Evolutionary conservation across 37 sponge, comb jelly and placozoan species (phyloP), one percentile per base, ranked within the genome.

Genomic region (Spongilla lacustris): DNA sequence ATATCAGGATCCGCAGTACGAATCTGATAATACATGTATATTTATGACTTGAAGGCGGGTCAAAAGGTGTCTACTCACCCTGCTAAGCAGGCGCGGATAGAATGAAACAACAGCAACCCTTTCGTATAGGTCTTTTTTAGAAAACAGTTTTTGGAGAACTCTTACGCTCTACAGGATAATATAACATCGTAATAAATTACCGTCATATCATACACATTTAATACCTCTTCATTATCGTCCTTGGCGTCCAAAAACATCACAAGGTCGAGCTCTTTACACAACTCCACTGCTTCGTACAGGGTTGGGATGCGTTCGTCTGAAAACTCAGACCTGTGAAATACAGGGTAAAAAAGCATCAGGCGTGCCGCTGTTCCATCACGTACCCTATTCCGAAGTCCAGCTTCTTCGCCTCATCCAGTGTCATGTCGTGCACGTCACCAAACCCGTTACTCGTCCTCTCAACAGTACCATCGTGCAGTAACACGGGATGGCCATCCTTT

Each of bases 401-500:
- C 25, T 32, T 32, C 22, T 87, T 92, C 17, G 74, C 50, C 46
- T 94, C 77, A 25, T 83, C 79, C 2, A 94, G 72, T n/a, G 94
- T 94, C 86, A 92, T 35, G 26, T 83, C 72, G 13, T 66, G 30
- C 0, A 94, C 71, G 32, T 70, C 48, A 0, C 90, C 90, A 12
- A 27, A 37, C 26, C 90, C 90, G 36, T 85, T 75, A 37, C 86
- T 80, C 49, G 86, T 84, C 34, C 86, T 80, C 30, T 90, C 90
- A 8, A 85, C 77, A 28, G 75, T 81, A 10, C 46, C 49, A 69
- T 94, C 94, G 36, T 94, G 94, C 6, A 88, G 28, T 33, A 94
- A 34, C 50, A 94, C 94, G 25, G 92, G 84, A 33, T 88, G 83
- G 26, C 89, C 94, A 66, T 94, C 94, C 49, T 84, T 84, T 0